phyloP scores from a whole-genome alignment of 2,888 invertebrate genomes.

The Campaea margaritaria region DNA sequence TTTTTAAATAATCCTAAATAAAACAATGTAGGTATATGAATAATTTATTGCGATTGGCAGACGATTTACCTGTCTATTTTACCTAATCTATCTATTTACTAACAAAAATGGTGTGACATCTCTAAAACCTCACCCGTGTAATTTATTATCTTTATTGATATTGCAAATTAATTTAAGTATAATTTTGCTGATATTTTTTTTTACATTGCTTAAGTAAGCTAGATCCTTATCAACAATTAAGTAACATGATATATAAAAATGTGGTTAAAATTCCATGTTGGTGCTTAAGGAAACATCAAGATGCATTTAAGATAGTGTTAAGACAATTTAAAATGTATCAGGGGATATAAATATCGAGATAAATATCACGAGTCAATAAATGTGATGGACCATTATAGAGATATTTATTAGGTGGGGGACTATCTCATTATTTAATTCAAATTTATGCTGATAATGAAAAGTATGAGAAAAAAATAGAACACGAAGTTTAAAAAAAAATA shows the following conservation, averaged over 20 bases:
- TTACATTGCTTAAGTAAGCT: not conserved
- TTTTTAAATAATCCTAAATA: too few species aligned
- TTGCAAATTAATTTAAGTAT: not conserved
- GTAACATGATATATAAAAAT: slow-evolving; percentile 9
- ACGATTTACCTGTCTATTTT: too few species aligned
- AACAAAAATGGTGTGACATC: too few species aligned
- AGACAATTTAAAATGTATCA: slow-evolving; percentile 6
- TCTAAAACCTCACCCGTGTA: not conserved
- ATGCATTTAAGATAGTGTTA: slow-evolving; percentile 7
- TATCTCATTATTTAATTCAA: too few species aligned
- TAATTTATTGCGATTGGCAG: too few species aligned
- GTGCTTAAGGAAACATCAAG: slow-evolving; percentile 5
- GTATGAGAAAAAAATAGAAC: too few species aligned
- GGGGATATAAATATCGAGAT: slow-evolving; percentile 1
- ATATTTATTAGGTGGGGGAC: not conserved
- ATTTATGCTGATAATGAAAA: too few species aligned
- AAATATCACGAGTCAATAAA: slow-evolving; percentile 1
- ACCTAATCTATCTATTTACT: too few species aligned
- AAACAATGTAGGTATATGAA: too few species aligned
- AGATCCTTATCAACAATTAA: slow-evolving; percentile 5
- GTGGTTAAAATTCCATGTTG: slow-evolving; percentile 12
- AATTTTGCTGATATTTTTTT: not conserved
- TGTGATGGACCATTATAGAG: not conserved
- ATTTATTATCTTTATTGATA: slow-evolving; percentile 4
- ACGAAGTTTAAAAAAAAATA: too few species aligned